These are phyloP conservation scores for Noctilio leporinus DNA, from an alignment of 2,113 vertebrate genomes.

Conservation along the genomic window DNA sequence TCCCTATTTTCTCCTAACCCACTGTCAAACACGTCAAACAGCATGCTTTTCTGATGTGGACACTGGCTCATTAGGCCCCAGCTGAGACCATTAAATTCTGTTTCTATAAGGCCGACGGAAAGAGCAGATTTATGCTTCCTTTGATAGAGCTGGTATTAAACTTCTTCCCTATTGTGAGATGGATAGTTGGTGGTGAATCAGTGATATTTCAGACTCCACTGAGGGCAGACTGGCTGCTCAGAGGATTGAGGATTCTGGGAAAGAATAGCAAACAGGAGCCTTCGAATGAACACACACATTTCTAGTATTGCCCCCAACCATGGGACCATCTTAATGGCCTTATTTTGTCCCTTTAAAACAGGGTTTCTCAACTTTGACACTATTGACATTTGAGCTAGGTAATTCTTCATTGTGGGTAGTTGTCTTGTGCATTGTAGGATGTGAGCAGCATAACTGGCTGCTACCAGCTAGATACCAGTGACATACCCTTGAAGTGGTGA, in stretches of 20 bases:
- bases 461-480: neutral
- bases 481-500: neutral
- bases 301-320: neutral
- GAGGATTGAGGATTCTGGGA: neutral
- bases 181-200: constrained; percentile 45
- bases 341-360: neutral
- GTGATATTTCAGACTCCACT: constrained; percentile 44
- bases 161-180: constrained; percentile 15
- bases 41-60: constrained; percentile 54
- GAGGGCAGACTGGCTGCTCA: neutral
- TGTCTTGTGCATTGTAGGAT: neutral
- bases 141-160: constrained; percentile 45
- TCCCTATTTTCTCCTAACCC: neutral
- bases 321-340: neutral
- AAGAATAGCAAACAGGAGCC: neutral
- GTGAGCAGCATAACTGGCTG: neutral
- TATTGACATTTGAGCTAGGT: neutral
- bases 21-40: constrained; percentile 65
- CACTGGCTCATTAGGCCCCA: constrained; percentile 50
- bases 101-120: constrained; percentile 46
- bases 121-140: constrained; percentile 53
- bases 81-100: constrained; percentile 42
- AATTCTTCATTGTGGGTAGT: neutral
- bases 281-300: neutral
- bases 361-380: neutral